These are phyloP conservation scores for Micromesistius poutassou DNA, from an alignment of 2,797 vertebrate genomes.

Conservation along the genomic window DNA sequence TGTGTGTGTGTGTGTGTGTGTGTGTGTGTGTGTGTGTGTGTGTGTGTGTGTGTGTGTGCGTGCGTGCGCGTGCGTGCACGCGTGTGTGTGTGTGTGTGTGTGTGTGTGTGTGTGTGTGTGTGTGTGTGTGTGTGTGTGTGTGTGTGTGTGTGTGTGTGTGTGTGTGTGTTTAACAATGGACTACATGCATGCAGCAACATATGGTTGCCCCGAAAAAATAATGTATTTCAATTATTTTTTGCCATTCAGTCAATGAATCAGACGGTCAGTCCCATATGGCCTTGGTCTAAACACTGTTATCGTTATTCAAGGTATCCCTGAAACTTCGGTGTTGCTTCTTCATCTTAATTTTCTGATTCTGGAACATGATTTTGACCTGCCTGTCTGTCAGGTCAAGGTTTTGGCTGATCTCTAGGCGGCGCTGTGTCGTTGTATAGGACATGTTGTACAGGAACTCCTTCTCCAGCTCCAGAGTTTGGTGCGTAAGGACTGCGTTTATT, in stretches of 20 bases:
- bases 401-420: slow-evolving; percentile 75
- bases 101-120: too few species aligned
- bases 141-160: neutral
- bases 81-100: too few species aligned
- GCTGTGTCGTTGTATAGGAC: slow-evolving; percentile 65
- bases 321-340: slow-evolving; percentile 36
- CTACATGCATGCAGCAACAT: neutral
- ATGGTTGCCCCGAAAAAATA: neutral
- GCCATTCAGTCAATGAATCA: neutral
- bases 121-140: too few species aligned
- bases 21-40: too few species aligned
- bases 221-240: neutral
- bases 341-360: slow-evolving; percentile 48
- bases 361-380: slow-evolving; percentile 44
- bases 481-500: slow-evolving; percentile 35
- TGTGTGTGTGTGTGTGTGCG: too few species aligned
- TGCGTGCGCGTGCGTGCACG: too few species aligned
- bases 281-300: neutral
- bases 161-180: neutral
- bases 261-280: neutral
- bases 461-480: slow-evolving; percentile 38
- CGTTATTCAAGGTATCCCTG: neutral
- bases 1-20: too few species aligned
- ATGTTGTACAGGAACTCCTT: slow-evolving; percentile 37
- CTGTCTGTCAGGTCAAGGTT: slow-evolving; percentile 34